phyloP scores from a whole-genome alignment of 2,113 vertebrate genomes.

The human (Homo sapiens) region DNA sequence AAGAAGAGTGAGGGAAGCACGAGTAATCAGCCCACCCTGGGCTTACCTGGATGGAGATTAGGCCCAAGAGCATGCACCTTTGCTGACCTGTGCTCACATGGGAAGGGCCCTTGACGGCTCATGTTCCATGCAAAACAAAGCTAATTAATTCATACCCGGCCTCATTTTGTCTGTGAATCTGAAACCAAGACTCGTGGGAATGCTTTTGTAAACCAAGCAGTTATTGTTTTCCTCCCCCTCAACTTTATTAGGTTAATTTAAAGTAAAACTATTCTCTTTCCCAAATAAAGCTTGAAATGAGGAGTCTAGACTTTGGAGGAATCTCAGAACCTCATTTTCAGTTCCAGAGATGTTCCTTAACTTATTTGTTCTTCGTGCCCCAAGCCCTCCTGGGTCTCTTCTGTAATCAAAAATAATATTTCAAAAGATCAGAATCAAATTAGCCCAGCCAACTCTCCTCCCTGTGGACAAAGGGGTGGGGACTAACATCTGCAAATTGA shows the following conservation, averaged over 20 bases:
- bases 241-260: constrained; percentile 41
- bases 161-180: constrained; percentile 58
- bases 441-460: background rate
- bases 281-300: background rate
- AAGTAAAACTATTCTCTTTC: constrained; percentile 50
- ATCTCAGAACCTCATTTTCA: background rate
- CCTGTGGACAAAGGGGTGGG: fast-evolving
- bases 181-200: constrained; percentile 39
- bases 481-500: background rate
- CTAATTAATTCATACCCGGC: constrained; percentile 21
- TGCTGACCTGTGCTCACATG: background rate
- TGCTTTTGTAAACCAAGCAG: constrained; percentile 40
- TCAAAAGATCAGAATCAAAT: background rate
- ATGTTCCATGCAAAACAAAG: background rate
- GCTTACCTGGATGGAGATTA: background rate
- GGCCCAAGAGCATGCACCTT: background rate
- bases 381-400: background rate
- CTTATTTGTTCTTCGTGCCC: background rate
- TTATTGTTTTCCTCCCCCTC: background rate
- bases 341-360: background rate
- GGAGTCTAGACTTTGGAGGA: background rate
- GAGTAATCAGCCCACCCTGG: background rate
- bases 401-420: background rate
- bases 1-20: background rate
- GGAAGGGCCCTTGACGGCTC: background rate